Conservation (phyloP, 2,888 invertebrate genomes). For the Plagiodera versicolora region DNA sequence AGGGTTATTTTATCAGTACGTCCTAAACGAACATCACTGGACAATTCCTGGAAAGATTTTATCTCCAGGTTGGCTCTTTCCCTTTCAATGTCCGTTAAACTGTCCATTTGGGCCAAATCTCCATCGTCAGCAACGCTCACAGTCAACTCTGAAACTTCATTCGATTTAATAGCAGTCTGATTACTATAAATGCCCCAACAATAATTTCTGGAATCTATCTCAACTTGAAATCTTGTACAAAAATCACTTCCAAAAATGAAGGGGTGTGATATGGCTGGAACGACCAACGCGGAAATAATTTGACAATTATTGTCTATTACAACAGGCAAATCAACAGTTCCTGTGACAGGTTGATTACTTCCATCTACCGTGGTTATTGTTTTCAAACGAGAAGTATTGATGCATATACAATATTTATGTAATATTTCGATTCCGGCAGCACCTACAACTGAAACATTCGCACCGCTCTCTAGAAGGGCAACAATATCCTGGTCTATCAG, state of each 20-base stretch:
- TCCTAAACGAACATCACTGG: conserved; percentile 23
- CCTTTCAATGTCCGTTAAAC: not conserved
- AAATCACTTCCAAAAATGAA: conserved; percentile 24
- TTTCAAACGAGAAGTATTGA: not conserved
- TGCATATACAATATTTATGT: conserved; percentile 2
- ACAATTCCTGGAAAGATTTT: conserved; percentile 15
- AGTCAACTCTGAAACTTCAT: not conserved
- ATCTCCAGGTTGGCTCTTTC: conserved; percentile 12
- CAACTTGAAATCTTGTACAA: conserved; percentile 8
- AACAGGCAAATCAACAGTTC: conserved; percentile 19
- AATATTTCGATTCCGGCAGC: conserved; percentile 8
- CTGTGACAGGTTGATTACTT: conserved; percentile 11
- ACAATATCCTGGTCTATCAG: conserved; percentile 14
- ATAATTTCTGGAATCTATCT: conserved; percentile 18
- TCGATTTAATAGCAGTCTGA: not conserved
- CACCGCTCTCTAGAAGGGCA: conserved; percentile 25
- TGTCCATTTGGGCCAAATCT: not conserved
- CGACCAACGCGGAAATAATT: conserved; percentile 17
- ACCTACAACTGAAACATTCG: conserved; percentile 20
- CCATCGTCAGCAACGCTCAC: not conserved
- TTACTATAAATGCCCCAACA: conserved; percentile 12
- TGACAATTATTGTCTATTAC: conserved; percentile 10
- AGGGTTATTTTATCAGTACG: conserved; percentile 24
- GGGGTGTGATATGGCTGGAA: conserved; percentile 17
- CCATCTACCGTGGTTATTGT: conserved; percentile 21